These are phyloP conservation scores for Bradypodion pumilum DNA, from an alignment of 2,797 vertebrate genomes.

Conservation along the genomic window DNA sequence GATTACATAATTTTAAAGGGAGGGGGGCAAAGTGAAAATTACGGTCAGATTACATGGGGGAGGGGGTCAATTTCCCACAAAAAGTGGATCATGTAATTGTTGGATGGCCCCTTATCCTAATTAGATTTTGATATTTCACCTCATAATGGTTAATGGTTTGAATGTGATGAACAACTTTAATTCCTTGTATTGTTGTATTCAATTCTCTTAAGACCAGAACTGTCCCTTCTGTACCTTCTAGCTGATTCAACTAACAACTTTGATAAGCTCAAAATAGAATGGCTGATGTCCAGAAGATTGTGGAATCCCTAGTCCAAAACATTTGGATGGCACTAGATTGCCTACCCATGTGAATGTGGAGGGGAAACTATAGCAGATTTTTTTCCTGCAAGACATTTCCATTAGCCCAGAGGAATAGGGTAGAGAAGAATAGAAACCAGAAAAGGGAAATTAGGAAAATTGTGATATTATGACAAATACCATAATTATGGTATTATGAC, in stretches of 20 bases:
- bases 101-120: too few species aligned
- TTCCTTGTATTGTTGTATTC: neutral
- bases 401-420: neutral
- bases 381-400: neutral
- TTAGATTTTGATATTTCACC: conserved; percentile 27
- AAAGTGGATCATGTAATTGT: too few species aligned
- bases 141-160: conserved; percentile 5
- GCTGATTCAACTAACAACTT: neutral
- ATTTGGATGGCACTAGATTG: neutral
- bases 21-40: too few species aligned
- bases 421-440: neutral
- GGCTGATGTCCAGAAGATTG: neutral
- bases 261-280: neutral
- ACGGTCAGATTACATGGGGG: too few species aligned
- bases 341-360: neutral
- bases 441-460: too few species aligned
- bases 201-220: neutral
- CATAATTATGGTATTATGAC: too few species aligned
- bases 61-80: too few species aligned
- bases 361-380: too few species aligned
- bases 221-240: neutral
- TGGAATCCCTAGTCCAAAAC: neutral
- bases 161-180: conserved; percentile 8
- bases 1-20: too few species aligned
- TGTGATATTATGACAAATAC: too few species aligned